Percentiles rank a stretch among this genome's conserved stretches.
Evolutionary conservation across 2,888 invertebrate species (phyloP).

Genomic region (Mycalesis mineus): DNA sequence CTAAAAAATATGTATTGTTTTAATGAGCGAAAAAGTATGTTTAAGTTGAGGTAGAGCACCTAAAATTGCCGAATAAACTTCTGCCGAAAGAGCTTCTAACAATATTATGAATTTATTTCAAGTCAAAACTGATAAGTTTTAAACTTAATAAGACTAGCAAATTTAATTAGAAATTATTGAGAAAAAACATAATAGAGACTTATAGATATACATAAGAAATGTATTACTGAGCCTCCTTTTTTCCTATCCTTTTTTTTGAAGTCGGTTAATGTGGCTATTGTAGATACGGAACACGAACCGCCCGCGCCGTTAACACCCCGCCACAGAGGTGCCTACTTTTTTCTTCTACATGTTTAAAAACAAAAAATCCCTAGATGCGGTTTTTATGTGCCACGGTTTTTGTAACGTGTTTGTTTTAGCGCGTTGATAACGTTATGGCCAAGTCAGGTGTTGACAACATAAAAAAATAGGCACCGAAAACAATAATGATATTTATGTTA

Average conservation of each 20-base stretch:
- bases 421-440: conserved; percentile 50
- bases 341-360: conserved; percentile 54
- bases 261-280: conserved; percentile 15
- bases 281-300: conserved; percentile 47
- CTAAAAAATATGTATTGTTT: too few relatives aligned
- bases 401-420: conserved; percentile 65
- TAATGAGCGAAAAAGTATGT: too few relatives aligned
- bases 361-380: conserved; percentile 53
- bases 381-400: conserved; percentile 60
- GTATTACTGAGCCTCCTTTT: too few relatives aligned
- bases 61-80: neutral
- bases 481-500: too few relatives aligned
- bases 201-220: too few relatives aligned
- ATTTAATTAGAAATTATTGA: too few relatives aligned
- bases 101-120: too few relatives aligned
- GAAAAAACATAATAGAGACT: too few relatives aligned
- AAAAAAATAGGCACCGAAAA: neutral
- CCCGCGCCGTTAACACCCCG: conserved; percentile 58
- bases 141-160: too few relatives aligned
- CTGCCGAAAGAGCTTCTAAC: too few relatives aligned
- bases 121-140: too few relatives aligned
- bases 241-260: too few relatives aligned
- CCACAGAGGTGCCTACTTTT: conserved; percentile 34
- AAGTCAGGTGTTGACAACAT: conserved; percentile 32
- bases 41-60: neutral